Conservation (phyloP, 2,888 invertebrate genomes). For the Eristalis tenax region DNA sequence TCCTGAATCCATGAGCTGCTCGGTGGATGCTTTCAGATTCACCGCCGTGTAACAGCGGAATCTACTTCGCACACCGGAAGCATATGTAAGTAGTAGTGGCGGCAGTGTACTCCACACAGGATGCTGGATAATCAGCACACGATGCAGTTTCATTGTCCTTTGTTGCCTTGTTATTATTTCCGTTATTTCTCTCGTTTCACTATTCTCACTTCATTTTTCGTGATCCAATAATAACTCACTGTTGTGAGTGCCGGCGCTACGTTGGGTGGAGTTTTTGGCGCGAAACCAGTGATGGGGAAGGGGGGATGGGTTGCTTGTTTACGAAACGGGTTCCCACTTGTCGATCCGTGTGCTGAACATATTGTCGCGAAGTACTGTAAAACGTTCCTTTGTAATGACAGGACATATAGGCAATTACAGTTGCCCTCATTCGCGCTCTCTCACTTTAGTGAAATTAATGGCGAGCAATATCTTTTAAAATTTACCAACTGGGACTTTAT, state of each 20-base stretch:
- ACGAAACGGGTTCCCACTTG: not conserved
- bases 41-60: slow-evolving; percentile 54
- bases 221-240: slow-evolving; percentile 43
- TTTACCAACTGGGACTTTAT: not conserved
- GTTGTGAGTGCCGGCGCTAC: not conserved
- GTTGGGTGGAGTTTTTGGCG: not conserved
- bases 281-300: too few species aligned
- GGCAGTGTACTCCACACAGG: slow-evolving; percentile 32
- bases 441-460: not conserved
- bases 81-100: slow-evolving; percentile 20
- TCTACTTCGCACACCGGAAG: slow-evolving; percentile 51
- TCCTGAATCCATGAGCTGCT: too few species aligned
- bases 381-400: not conserved
- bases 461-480: slow-evolving; percentile 3
- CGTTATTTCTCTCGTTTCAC: slow-evolving; percentile 2
- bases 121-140: slow-evolving; percentile 50
- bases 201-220: slow-evolving; percentile 23
- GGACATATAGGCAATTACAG: slow-evolving; percentile 10
- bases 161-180: slow-evolving; percentile 6
- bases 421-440: not conserved
- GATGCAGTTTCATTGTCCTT: slow-evolving; percentile 46
- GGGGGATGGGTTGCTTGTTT: not conserved
- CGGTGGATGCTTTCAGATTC: slow-evolving; percentile 44
- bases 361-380: not conserved
- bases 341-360: not conserved